Conservation (phyloP, 1,140 invertebrate species). For the Chlorops oryzae region DNA sequence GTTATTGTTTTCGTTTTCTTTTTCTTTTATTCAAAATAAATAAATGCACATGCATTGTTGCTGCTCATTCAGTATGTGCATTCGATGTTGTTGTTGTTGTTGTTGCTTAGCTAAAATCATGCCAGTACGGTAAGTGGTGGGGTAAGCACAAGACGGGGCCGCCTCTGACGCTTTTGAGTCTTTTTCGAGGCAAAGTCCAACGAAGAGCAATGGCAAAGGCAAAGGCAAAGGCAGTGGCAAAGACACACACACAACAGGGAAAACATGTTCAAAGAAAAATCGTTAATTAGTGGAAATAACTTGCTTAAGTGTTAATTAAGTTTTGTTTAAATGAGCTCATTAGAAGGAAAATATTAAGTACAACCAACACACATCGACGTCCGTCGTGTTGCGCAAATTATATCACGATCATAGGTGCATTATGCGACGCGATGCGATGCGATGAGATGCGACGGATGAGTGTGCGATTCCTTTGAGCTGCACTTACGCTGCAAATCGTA, state of each 20-base stretch:
- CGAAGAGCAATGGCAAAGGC: not conserved
- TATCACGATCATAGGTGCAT: too few species aligned
- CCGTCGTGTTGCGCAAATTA: too few species aligned
- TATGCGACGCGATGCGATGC: slow-evolving; percentile 7
- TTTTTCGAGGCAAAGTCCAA: too few species aligned
- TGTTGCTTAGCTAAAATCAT: too few species aligned
- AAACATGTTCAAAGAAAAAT: slow-evolving; percentile 2
- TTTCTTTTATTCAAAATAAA: not conserved
- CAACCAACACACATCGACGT: too few species aligned
- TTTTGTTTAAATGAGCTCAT: slow-evolving; percentile 16
- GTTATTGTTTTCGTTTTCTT: slow-evolving; percentile 15
- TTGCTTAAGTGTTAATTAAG: slow-evolving; percentile 22
- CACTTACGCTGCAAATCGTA: slow-evolving; percentile 14
- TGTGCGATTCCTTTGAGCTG: slow-evolving; percentile 34
- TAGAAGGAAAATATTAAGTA: slow-evolving; percentile 13
- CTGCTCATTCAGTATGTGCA: too few species aligned
- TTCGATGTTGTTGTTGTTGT: too few species aligned
- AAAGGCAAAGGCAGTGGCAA: too few species aligned
- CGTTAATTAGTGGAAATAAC: slow-evolving; percentile 21
- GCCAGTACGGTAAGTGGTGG: too few species aligned
- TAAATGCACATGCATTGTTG: not conserved
- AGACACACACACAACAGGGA: not conserved
- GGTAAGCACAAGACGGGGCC: too few species aligned
- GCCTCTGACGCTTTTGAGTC: too few species aligned
- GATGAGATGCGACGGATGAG: slow-evolving; percentile 22